These are phyloP conservation scores for Meriones psammophilus DNA, from an alignment of 2,797 vertebrate genomes.

Conservation along the genomic window DNA sequence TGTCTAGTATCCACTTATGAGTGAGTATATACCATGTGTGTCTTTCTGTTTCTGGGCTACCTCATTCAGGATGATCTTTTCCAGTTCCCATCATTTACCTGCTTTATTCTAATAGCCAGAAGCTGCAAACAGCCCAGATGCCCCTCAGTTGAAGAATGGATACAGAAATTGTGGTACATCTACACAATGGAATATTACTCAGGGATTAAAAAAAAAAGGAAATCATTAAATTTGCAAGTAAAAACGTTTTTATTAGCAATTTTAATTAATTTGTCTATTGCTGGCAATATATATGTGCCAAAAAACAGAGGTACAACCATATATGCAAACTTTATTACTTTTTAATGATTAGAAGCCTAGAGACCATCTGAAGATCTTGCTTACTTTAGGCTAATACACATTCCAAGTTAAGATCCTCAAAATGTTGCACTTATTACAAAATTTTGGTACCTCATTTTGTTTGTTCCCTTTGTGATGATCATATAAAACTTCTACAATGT, in stretches of 20 bases:
- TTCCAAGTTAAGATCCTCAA: neutral
- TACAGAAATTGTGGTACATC: too few species aligned
- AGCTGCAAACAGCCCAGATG: too few species aligned
- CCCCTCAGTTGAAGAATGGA: too few species aligned
- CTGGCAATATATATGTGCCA: neutral
- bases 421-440: neutral
- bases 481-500: neutral
- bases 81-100: too few species aligned
- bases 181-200: too few species aligned
- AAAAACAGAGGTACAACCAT: neutral
- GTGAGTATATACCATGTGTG: too few species aligned
- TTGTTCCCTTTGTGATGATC: neutral
- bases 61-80: too few species aligned
- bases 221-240: neutral
- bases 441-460: neutral
- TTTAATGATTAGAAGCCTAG: neutral
- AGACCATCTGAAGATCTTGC: neutral
- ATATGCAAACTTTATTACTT: neutral
- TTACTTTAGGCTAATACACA: neutral
- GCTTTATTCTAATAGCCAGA: too few species aligned
- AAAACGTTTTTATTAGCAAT: neutral
- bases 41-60: too few species aligned
- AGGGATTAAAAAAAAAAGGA: too few species aligned
- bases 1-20: too few species aligned
- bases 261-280: neutral